Conservation (phyloP, 2,888 invertebrate genomes). For the Agrypnus murinus region DNA sequence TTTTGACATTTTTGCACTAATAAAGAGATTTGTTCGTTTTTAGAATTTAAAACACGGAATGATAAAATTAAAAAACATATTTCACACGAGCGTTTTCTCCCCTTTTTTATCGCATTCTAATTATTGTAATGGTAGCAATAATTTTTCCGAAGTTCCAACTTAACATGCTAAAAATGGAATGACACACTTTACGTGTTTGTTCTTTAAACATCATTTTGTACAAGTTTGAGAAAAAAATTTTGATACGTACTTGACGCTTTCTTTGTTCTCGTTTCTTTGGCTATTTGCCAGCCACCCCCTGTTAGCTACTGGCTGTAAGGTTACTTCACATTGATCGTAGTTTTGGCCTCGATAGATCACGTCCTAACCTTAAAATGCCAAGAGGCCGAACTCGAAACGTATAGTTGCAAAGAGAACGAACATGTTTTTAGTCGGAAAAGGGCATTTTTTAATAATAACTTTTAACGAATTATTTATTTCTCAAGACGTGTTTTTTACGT, state of each 20-base stretch:
- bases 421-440: slow-evolving; percentile 14
- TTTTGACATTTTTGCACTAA: neutral
- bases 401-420: slow-evolving; percentile 29
- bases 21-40: neutral
- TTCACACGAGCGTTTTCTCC: neutral
- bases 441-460: slow-evolving; percentile 15
- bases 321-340: slow-evolving; percentile 54
- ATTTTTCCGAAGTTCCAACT: neutral
- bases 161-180: slow-evolving; percentile 16
- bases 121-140: neutral
- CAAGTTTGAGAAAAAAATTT: slow-evolving; percentile 13
- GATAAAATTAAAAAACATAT: slow-evolving; percentile 8
- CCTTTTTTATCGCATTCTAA: slow-evolving; percentile 4
- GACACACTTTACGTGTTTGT: slow-evolving; percentile 32
- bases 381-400: slow-evolving; percentile 41
- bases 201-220: slow-evolving; percentile 15
- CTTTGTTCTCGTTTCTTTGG: slow-evolving; percentile 43
- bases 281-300: slow-evolving; percentile 45
- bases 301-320: slow-evolving; percentile 40
- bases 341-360: slow-evolving; percentile 57
- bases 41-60: slow-evolving; percentile 18
- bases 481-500: too few relatives aligned
- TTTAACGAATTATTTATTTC: slow-evolving; percentile 22
- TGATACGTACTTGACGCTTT: slow-evolving; percentile 32
- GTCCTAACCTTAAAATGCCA: slow-evolving; percentile 56